Evolutionary conservation across 35 echinoderm and acorn worm species (phyloP), one percentile per base, ranked within the genome.

Genomic region (Ophioderma brevispina): DNA sequence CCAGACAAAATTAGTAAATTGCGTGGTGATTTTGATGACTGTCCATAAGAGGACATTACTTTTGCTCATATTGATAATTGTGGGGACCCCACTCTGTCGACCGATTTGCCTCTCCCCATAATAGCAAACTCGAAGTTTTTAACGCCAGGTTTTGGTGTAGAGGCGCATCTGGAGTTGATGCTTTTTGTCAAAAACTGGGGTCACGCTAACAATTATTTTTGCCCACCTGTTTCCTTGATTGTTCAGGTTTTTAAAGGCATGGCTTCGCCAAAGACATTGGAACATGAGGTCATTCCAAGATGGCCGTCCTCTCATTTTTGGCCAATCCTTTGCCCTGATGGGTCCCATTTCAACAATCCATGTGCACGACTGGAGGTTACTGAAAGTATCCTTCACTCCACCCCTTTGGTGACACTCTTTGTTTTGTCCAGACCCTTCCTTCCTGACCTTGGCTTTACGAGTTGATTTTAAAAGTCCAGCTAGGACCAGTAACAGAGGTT

Each of bases 51-150:
- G 38, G 37, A 82, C 13, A 42, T 42, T 82, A 64, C 2, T 91
- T 91, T 76, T 38, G 59, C 0, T 14, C 76, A 31, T 78, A 82
- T 91, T 42, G 59, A 91, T 70, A 76, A 1, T 17, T 75, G 21
- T 91, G 89, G 89, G 89, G 80, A 13, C 49, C 89, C 1, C 80
- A 84, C 35, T n/a, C 89, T 3, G 80, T 91, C 23, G 80, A 91
- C 35, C 23, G 80, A 13, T 91, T 91, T 33, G 80, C 89, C 5
- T 84, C 89, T 8, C 81, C 80, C 32, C 81, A 91, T 15, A 84
- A 91, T 49, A 76, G 1, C 1, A 82, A 91, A 32, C 18, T 91
- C 30, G 0, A 17, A 25, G 33, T 39, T 1, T 75, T 91, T 0
- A 70, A 91, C 64, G 23, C 80, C 56, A 84, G 55, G 76, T 91